phyloP scores from a whole-genome alignment of 2,113 vertebrate species.

The human region DNA sequence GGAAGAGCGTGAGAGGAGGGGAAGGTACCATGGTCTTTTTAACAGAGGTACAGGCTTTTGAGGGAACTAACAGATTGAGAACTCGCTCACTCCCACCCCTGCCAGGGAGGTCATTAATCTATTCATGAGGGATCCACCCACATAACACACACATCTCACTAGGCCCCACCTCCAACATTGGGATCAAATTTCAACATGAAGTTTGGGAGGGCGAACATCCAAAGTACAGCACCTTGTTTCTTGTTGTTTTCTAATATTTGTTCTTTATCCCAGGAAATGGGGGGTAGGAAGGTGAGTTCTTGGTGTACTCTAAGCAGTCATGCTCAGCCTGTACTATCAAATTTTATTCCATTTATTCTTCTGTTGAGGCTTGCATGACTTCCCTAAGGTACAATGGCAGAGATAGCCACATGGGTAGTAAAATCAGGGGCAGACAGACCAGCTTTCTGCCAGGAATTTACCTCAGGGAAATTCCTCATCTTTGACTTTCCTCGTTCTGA shows the following conservation, averaged over 20 bases:
- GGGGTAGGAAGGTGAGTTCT: background rate
- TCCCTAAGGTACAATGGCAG: background rate
- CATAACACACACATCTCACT: background rate
- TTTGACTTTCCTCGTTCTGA: background rate
- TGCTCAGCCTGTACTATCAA: background rate
- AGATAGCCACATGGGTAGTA: background rate
- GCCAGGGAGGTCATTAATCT: background rate
- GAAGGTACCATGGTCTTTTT: background rate
- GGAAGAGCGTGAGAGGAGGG: background rate
- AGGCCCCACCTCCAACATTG: background rate
- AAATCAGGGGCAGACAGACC: background rate
- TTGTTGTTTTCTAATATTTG: background rate
- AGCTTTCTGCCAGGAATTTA: background rate
- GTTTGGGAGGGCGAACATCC: background rate
- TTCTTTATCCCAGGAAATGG: background rate
- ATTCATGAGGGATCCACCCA: background rate
- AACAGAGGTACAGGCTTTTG: background rate
- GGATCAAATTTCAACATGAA: background rate
- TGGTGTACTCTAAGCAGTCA: background rate
- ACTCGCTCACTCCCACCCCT: background rate
- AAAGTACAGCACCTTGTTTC: background rate
- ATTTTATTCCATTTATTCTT: background rate
- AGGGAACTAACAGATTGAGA: background rate
- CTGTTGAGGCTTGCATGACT: background rate
- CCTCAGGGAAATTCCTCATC: background rate